Evolutionary conservation across 2,888 invertebrate species (phyloP), one percentile per base, ranked within the genome.

Genomic region (Maniola hyperantus): DNA sequence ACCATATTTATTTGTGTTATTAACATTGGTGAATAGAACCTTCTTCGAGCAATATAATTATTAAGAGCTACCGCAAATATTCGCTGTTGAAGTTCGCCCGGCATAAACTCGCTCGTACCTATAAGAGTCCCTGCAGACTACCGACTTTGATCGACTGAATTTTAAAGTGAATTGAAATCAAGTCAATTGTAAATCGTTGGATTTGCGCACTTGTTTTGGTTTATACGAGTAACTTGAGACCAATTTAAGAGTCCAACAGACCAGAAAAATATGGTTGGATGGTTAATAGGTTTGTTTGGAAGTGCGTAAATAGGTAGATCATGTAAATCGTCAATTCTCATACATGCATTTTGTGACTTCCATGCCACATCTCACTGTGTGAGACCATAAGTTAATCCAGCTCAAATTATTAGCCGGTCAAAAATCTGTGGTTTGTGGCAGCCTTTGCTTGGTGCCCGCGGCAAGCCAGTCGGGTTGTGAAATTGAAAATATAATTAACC

Each of bases 401-500:
- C 11, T 39, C 36, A 39, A 39, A 39, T 11, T 39, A 34, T 34
- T 6, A 33, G 5, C 5, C 34, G 13, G n/a, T n/a, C n/a, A n/a
- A 34, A 26, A 6, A 6, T 15, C 34, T 13, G 34, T 13, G 6
- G 57, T 57, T 13, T 42, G 42, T 6, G 42, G 42, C 1, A 39
- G 39, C 42, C 65, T 63, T 68, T 63, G 60, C 70, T 58, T 15
- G 62, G 62, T 58, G 71, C 71, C 70, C 65, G 59, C 53, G 64
- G 71, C 66, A 42, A 51, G 36, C 54, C 68, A 51, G 66, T 59
- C 78, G 79, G 77, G 79, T 84, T 86, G 83, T 80, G 82, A 84
- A 86, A 88, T 89, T 88, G 85, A 87, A 89, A 90, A 86, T 84
- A 84, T 86, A 87, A 88, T 87, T 88, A 87, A 84, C 80, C 70